phyloP scores from a whole-genome alignment of 2,113 vertebrate species.

The Microcebus jonahi region DNA sequence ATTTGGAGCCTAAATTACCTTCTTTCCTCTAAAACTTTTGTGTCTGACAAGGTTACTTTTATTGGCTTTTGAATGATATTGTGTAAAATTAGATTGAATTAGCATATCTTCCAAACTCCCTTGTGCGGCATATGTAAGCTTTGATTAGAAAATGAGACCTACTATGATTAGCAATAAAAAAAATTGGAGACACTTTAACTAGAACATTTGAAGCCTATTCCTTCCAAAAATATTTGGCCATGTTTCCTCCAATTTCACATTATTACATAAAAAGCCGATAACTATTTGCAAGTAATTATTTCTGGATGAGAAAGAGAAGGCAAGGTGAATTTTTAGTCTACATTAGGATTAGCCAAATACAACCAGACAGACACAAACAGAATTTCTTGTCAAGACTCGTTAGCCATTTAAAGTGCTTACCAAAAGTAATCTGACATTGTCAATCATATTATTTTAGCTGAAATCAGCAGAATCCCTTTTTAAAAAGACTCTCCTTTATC shows the following conservation, averaged over 20 bases:
- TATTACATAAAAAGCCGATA: constrained; percentile 36
- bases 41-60: not conserved
- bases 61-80: constrained; percentile 25
- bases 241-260: constrained; percentile 40
- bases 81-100: not conserved
- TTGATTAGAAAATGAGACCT: constrained; percentile 62
- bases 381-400: constrained; percentile 19
- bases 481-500: not conserved
- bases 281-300: constrained; percentile 60
- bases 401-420: not conserved
- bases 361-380: constrained; percentile 1
- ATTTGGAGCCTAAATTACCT: not conserved
- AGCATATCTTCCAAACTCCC: not conserved
- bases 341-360: constrained; percentile 22
- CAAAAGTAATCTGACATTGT: not conserved
- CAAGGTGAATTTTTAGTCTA: constrained; percentile 39
- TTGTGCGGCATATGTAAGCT: not conserved
- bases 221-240: constrained; percentile 65
- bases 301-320: constrained; percentile 15
- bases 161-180: constrained; percentile 52
- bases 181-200: constrained; percentile 35
- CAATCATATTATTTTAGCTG: not conserved
- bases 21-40: not conserved
- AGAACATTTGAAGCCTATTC: constrained; percentile 4
- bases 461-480: not conserved